Evolutionary conservation across 2,113 vertebrate genomes (phyloP).

Genomic region (Percina caprodes): DNA sequence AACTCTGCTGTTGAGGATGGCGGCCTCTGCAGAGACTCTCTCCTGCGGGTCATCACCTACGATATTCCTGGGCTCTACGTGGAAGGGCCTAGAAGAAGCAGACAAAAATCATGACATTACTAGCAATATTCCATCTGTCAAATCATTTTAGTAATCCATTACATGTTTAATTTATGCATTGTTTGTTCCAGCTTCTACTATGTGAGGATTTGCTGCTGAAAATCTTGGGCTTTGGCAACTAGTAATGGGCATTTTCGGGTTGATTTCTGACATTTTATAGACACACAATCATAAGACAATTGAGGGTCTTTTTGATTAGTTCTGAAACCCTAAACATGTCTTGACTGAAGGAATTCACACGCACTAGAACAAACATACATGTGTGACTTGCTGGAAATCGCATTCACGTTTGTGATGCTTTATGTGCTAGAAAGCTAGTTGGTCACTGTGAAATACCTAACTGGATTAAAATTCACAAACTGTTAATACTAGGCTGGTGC

Average conservation of each 20-base stretch:
- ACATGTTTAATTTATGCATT: neutral
- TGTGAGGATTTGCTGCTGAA: neutral
- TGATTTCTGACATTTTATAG: neutral
- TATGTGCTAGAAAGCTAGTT: conserved; percentile 47
- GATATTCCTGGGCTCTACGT: conserved; percentile 93
- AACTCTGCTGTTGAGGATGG: conserved; percentile 93
- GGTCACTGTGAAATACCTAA: conserved; percentile 80
- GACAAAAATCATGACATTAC: neutral
- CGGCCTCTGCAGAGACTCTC: conserved; percentile 90
- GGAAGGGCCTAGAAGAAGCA: conserved; percentile 88
- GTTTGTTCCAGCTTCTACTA: too few species aligned
- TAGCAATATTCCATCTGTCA: neutral
- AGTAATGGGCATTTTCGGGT: too few species aligned
- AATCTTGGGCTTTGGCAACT: neutral
- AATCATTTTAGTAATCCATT: neutral
- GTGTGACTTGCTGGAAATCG: neutral
- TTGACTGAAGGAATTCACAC: neutral
- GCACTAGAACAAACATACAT: neutral
- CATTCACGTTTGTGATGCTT: conserved; percentile 9
- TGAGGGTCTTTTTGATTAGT: neutral
- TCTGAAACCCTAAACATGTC: neutral
- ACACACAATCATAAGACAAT: neutral
- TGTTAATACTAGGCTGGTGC: conserved; percentile 22
- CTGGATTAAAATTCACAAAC: conserved; percentile 65
- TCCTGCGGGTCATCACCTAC: conserved; percentile 85